Conservation (phyloP, 2,888 invertebrate genomes). For the Poecilobothrus nobilitatus region DNA sequence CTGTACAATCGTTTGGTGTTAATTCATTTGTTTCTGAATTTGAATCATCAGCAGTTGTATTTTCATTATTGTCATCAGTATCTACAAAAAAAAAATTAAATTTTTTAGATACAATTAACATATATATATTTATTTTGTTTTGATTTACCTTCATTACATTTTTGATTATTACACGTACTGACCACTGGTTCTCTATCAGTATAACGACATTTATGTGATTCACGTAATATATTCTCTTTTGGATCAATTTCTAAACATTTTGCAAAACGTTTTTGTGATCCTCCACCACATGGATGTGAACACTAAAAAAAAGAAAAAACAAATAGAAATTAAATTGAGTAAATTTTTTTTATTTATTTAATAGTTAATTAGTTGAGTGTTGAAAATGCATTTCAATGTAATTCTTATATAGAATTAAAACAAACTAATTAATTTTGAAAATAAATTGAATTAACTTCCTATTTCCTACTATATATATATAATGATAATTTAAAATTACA, state of each 20-base stretch:
- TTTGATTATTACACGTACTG: constrained; percentile 46
- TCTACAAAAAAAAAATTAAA: neutral
- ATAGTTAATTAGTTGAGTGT: no score
- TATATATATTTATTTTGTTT: no score
- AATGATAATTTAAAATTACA: no score
- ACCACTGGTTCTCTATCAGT: constrained; percentile 44
- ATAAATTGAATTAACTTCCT: no score
- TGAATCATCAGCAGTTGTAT: neutral
- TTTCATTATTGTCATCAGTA: constrained; percentile 14
- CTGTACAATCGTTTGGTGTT: constrained; percentile 50
- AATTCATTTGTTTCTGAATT: constrained; percentile 22
- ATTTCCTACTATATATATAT: no score
- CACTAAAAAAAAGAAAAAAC: constrained; percentile 41
- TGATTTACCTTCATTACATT: constrained; percentile 33
- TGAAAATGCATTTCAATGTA: no score
- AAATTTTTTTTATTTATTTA: no score
- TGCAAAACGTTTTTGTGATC: constrained; percentile 48
- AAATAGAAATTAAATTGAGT: constrained; percentile 6
- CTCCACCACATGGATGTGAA: constrained; percentile 48
- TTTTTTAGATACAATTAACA: no score
- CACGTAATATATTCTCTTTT: constrained; percentile 37
- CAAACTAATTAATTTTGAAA: neutral
- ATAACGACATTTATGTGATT: constrained; percentile 44
- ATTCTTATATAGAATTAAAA: neutral
- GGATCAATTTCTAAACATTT: constrained; percentile 46